Percentiles rank a stretch among this genome's conserved stretches.
phyloP scores from a whole-genome alignment of 1,140 invertebrate species.

The Vollenhovia emeryi region DNA sequence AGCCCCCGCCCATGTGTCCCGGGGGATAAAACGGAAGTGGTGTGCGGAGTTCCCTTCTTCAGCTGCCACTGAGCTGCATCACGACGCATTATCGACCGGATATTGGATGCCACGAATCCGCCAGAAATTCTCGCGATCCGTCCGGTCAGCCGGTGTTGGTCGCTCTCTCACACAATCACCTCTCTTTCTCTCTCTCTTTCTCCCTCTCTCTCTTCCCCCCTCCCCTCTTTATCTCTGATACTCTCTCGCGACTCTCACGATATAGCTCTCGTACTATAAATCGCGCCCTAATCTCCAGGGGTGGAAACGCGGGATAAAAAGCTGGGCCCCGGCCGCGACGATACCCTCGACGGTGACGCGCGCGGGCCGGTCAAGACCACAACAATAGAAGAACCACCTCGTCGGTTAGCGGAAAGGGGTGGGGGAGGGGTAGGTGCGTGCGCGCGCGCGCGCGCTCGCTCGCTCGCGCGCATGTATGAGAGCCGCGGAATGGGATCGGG shows the following conservation, averaged over 20 bases:
- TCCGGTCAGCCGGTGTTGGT: constrained; percentile 4
- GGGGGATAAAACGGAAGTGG: not conserved
- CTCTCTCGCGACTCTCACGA: not conserved
- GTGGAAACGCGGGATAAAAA: constrained; percentile 23
- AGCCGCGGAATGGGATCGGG: constrained; percentile 1
- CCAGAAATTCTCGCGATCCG: constrained; percentile 39
- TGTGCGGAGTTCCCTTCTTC: constrained; percentile 16
- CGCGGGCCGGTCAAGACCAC: constrained; percentile 56
- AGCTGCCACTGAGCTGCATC: constrained; percentile 24
- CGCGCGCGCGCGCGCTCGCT: not conserved
- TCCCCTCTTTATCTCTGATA: not conserved
- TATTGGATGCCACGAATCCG: constrained; percentile 51
- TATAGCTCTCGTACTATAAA: constrained; percentile 25
- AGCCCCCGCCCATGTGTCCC: constrained; percentile 34
- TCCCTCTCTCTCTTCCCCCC: not conserved
- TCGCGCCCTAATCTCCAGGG: constrained; percentile 21
- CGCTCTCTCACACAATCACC: constrained; percentile 33
- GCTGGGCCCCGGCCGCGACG: constrained; percentile 9
- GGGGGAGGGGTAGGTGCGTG: not conserved
- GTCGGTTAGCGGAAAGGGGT: not conserved
- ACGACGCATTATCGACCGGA: constrained; percentile 39
- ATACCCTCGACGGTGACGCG: constrained; percentile 41
- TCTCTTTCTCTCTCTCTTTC: not conserved
- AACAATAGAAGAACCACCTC: constrained; percentile 52
- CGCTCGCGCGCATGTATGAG: not conserved